Conservation (phyloP, 1,140 invertebrate genomes). For the Aphelenchoides besseyi region DNA sequence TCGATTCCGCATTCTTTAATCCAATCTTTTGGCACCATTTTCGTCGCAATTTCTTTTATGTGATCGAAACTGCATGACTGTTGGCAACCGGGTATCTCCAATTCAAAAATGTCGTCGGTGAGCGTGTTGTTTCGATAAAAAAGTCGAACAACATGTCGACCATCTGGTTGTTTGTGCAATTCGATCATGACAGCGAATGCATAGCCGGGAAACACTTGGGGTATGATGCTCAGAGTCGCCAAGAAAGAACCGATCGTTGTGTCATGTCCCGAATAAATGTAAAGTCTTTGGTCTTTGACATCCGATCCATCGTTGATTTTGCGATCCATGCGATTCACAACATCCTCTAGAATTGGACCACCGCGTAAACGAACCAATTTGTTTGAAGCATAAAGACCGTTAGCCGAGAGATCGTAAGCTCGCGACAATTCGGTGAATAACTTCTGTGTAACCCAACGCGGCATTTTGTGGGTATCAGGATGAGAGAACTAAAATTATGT, state of each 20-base stretch:
- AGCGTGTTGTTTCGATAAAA: slow-evolving; percentile 51
- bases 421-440: slow-evolving; percentile 30
- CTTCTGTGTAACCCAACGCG: slow-evolving; percentile 39
- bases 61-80: slow-evolving; percentile 30
- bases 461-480: slow-evolving; percentile 34
- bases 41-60: neutral
- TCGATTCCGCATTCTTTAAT: slow-evolving; percentile 26
- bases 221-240: slow-evolving; percentile 33
- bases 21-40: slow-evolving; percentile 33
- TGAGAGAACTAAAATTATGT: slow-evolving; percentile 19
- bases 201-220: slow-evolving; percentile 36
- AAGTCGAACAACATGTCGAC: slow-evolving; percentile 22
- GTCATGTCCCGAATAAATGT: slow-evolving; percentile 47
- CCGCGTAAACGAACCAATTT: slow-evolving; percentile 32
- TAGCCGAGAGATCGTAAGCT: slow-evolving; percentile 37
- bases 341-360: slow-evolving; percentile 45
- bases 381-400: slow-evolving; percentile 32
- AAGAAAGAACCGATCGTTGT: slow-evolving; percentile 38
- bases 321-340: slow-evolving; percentile 42
- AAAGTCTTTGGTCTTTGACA: slow-evolving; percentile 31
- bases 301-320: slow-evolving; percentile 23
- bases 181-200: slow-evolving; percentile 35
- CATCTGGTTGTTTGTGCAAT: slow-evolving; percentile 25
- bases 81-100: slow-evolving; percentile 36
- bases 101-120: slow-evolving; percentile 35